phyloP scores from a whole-genome alignment of 2,113 vertebrate species.

The Siniperca chuatsi region DNA sequence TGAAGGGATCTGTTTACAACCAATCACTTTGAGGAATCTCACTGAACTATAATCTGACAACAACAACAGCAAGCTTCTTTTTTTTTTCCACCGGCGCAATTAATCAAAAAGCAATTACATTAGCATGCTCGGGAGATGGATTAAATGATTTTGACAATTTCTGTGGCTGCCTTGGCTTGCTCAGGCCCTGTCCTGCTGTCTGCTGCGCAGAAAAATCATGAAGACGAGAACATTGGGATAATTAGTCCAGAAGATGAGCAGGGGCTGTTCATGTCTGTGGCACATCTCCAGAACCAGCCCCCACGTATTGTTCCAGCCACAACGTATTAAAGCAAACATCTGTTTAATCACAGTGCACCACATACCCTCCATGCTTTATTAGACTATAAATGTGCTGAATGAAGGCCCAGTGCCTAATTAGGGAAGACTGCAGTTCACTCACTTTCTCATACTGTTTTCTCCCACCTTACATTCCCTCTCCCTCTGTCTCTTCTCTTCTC shows the following conservation, averaged over 20 bases:
- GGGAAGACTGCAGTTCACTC: conserved; percentile 67
- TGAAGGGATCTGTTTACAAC: conserved; percentile 69
- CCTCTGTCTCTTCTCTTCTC: neutral
- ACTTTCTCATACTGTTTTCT: conserved; percentile 45
- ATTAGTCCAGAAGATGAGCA: conserved; percentile 77
- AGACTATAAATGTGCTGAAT: conserved; percentile 70
- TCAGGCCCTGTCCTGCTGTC: conserved; percentile 40
- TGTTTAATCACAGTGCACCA: conserved; percentile 73
- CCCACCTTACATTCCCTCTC: conserved; percentile 21
- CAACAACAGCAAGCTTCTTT: conserved; percentile 48
- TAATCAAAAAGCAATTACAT: conserved; percentile 83
- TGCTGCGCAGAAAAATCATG: conserved; percentile 39
- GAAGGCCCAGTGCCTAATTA: conserved; percentile 75
- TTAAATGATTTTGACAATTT: conserved; percentile 79
- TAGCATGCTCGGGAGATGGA: conserved; percentile 70
- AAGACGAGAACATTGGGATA: conserved; percentile 67
- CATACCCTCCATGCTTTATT: conserved; percentile 70
- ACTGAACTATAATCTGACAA: conserved; percentile 76
- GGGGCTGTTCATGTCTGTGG: conserved; percentile 61
- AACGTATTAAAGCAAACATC: conserved; percentile 73
- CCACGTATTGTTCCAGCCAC: conserved; percentile 57
- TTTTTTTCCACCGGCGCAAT: conserved; percentile 49
- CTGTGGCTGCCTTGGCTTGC: conserved; percentile 51
- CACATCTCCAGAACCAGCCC: conserved; percentile 62
- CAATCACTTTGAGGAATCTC: conserved; percentile 65